A percentile compares a stretch with the other conserved stretches of the same genome.
These are phyloP conservation scores for Diarsia brunnea DNA, from an alignment of 2,888 invertebrate genomes.

Conservation along the genomic window DNA sequence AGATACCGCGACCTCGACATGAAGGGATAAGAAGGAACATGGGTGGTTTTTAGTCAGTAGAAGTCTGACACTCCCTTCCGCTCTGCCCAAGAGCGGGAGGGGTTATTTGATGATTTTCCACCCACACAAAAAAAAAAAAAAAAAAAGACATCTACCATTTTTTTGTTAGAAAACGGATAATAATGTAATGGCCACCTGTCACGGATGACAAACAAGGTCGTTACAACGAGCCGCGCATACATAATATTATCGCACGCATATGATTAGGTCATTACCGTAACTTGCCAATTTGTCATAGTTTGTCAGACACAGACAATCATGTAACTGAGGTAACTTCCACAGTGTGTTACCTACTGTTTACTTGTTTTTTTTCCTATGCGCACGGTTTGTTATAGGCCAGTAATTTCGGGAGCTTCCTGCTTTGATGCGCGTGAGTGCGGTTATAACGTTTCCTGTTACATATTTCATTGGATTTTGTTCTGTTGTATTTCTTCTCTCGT, in stretches of 20 bases:
- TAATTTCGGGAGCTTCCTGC: slow-evolving; percentile 73
- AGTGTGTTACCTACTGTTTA: slow-evolving; percentile 17
- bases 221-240: background rate
- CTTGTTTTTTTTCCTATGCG: slow-evolving; percentile 40
- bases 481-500: background rate
- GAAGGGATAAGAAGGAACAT: too few relatives aligned
- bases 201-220: background rate
- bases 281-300: slow-evolving; percentile 29
- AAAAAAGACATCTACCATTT: too few relatives aligned
- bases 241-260: background rate
- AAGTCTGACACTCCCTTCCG: too few relatives aligned
- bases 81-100: too few relatives aligned
- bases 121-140: too few relatives aligned
- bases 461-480: slow-evolving; percentile 25
- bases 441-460: slow-evolving; percentile 59
- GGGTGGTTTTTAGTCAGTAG: too few relatives aligned
- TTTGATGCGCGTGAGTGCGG: slow-evolving; percentile 71
- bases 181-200: background rate
- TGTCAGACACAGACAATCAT: slow-evolving; percentile 8
- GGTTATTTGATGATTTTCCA: too few relatives aligned
- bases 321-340: slow-evolving; percentile 30
- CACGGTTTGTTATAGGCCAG: slow-evolving; percentile 73
- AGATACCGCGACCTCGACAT: too few relatives aligned
- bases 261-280: slow-evolving; percentile 22
- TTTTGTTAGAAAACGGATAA: background rate